Percentiles rank a stretch among this genome's conserved stretches.
Conservation (phyloP, 1,140 invertebrate species). For the Nomia melanderi region DNA sequence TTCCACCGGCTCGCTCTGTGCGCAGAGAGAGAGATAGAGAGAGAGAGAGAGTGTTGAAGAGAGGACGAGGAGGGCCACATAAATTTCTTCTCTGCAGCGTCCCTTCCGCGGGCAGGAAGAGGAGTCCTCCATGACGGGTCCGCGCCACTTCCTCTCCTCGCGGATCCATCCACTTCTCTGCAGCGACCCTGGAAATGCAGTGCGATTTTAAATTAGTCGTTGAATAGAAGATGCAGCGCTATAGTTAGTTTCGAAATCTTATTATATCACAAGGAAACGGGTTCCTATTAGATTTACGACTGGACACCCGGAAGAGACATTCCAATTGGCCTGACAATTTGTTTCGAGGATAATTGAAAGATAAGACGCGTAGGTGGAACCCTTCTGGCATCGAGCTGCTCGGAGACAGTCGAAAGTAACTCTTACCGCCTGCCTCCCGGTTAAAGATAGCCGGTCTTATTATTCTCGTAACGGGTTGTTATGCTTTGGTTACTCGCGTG, state of each 20-base stretch:
- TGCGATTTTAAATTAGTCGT: neutral
- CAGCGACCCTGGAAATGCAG: neutral
- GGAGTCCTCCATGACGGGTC: neutral
- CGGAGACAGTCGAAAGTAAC: conserved; percentile 40
- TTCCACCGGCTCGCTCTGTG: conserved; percentile 39
- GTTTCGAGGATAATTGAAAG: neutral
- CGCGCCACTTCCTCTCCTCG: neutral
- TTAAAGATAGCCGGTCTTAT: conserved; percentile 59
- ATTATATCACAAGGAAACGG: no score
- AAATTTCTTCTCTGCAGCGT: conserved; percentile 38
- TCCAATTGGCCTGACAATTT: neutral
- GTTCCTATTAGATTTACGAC: no score
- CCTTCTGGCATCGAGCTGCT: neutral
- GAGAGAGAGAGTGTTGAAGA: conserved; percentile 9
- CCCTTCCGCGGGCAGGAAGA: conserved; percentile 11
- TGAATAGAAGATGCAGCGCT: neutral
- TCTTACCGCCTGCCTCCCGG: neutral
- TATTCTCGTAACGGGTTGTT: conserved; percentile 42
- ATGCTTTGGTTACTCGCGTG: conserved; percentile 25
- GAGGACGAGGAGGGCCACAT: conserved; percentile 17
- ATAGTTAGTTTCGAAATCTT: no score
- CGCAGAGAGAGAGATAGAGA: conserved; percentile 32
- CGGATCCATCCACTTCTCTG: conserved; percentile 24
- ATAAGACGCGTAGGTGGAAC: neutral
- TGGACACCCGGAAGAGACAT: neutral